Conservation (phyloP, 2,113 vertebrate species). For the Semnornis frantzii region DNA sequence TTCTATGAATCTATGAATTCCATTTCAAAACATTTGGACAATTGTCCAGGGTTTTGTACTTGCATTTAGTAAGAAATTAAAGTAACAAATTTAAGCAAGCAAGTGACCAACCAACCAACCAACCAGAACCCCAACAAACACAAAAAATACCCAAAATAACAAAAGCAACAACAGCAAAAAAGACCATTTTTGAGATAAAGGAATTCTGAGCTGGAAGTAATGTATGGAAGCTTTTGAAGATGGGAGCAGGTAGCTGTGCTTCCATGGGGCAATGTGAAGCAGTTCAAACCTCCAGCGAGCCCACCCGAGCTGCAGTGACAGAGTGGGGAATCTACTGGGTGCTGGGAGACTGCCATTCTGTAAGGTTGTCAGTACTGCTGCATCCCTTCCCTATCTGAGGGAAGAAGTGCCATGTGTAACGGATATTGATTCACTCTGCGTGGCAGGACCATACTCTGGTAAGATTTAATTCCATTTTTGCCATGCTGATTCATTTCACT, state of each 20-base stretch:
- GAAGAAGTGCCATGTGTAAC: neutral
- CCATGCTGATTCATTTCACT: neutral
- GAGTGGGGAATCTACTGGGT: neutral
- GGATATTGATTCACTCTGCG: neutral
- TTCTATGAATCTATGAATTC: no score
- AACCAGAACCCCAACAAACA: no score
- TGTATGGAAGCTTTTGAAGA: neutral
- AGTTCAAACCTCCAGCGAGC: neutral
- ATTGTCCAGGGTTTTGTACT: neutral
- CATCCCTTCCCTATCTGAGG: neutral
- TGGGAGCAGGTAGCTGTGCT: neutral
- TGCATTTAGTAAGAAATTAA: neutral
- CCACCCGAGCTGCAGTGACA: neutral
- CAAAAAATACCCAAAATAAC: neutral
- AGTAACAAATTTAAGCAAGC: neutral
- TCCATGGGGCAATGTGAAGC: neutral
- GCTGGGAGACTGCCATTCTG: neutral
- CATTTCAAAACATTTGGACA: neutral
- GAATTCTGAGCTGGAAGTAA: neutral
- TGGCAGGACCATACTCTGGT: neutral
- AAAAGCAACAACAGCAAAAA: no score
- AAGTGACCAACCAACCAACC: no score
- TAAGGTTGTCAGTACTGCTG: neutral
- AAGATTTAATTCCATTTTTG: neutral
- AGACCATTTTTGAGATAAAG: neutral